Percentiles rank a stretch among this genome's conserved stretches.
phyloP scores from a whole-genome alignment of 2,797 vertebrate genomes.

The Rousettus madagascariensis region DNA sequence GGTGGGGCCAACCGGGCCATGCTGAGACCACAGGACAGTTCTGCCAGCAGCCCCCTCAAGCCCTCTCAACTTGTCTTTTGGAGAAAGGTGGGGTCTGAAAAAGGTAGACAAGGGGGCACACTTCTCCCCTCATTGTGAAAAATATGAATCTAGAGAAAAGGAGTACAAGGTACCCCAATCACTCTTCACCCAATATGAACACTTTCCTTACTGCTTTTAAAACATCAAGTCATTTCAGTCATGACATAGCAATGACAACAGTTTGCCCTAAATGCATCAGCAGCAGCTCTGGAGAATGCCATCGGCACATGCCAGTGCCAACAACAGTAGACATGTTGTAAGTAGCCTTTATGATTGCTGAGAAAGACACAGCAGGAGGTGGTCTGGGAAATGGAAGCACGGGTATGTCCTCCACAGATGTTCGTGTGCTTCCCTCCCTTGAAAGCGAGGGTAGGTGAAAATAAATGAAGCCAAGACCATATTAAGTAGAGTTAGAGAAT shows the following conservation, averaged over 20 bases:
- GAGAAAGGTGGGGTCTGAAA: not conserved
- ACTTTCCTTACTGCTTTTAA: not conserved
- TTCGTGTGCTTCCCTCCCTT: not conserved
- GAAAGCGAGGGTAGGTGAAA: not conserved
- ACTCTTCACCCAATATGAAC: not conserved
- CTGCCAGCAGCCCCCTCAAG: not conserved
- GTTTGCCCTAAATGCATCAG: not conserved
- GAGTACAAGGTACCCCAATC: not conserved
- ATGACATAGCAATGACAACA: not conserved
- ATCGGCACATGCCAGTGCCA: not conserved
- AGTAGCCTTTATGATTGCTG: not conserved
- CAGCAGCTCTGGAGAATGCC: not conserved
- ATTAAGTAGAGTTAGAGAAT: not conserved
- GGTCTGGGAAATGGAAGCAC: not conserved
- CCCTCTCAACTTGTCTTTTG: not conserved
- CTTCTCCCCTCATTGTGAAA: not conserved
- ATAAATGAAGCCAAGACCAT: not conserved
- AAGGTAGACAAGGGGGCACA: not conserved
- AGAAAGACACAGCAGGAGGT: not conserved
- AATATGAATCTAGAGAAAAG: not conserved
- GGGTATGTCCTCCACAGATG: not conserved
- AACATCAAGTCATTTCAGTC: not conserved
- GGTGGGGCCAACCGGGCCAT: not conserved
- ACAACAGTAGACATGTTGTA: not conserved
- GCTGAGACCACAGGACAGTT: not conserved